Conservation (phyloP, 2,113 vertebrate species). For the Gracilinanus agilis region DNA sequence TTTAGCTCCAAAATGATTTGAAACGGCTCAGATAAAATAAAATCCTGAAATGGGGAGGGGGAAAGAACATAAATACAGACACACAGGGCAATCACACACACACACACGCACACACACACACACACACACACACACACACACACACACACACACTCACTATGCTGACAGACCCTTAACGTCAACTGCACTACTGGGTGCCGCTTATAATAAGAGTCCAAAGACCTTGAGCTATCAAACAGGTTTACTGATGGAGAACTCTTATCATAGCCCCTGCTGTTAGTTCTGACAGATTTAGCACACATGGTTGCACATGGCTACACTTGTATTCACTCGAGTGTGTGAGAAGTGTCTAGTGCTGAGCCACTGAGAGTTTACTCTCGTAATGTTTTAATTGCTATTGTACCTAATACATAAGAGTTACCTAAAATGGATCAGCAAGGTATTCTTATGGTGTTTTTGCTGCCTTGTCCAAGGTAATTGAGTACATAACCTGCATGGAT, state of each 20-base stretch:
- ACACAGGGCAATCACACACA: background rate
- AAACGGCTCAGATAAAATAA: slow-evolving; percentile 68
- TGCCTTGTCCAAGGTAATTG: slow-evolving; percentile 7
- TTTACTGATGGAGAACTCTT: slow-evolving; percentile 82
- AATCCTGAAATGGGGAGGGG: slow-evolving; percentile 19
- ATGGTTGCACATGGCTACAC: slow-evolving; percentile 81
- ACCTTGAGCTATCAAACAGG: slow-evolving; percentile 81
- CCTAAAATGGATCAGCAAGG: slow-evolving; percentile 49
- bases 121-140: background rate
- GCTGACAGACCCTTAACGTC: slow-evolving; percentile 73
- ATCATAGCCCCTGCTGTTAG: slow-evolving; percentile 82
- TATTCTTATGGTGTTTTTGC: background rate
- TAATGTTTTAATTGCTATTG: slow-evolving; percentile 84
- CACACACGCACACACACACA: background rate
- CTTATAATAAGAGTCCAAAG: slow-evolving; percentile 79
- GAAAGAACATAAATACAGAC: background rate
- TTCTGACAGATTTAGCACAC: slow-evolving; percentile 85
- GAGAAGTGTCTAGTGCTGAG: slow-evolving; percentile 73
- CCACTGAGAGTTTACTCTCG: slow-evolving; percentile 67
- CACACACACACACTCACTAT: slow-evolving; percentile 16
- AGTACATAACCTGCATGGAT: background rate
- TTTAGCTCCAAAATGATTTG: slow-evolving; percentile 47
- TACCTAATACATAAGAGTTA: slow-evolving; percentile 65
- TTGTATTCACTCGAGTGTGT: slow-evolving; percentile 68
- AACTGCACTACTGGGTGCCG: slow-evolving; percentile 75